Conservation (phyloP, 2,113 vertebrate genomes). For the Passer domesticus region DNA sequence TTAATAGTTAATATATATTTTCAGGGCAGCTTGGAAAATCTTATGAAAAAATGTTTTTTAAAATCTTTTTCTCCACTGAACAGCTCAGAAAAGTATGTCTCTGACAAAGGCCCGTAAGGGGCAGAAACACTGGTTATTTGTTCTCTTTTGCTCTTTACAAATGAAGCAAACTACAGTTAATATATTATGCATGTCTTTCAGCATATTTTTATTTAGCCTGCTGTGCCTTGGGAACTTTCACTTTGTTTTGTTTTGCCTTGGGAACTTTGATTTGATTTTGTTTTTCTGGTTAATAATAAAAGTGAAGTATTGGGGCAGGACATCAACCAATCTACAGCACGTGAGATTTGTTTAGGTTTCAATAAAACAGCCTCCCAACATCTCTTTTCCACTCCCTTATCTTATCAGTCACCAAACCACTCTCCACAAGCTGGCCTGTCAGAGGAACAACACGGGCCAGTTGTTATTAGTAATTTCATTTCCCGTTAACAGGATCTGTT, state of each 20-base stretch:
- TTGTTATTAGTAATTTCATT: slow-evolving; percentile 23
- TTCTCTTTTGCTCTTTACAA: slow-evolving; percentile 59
- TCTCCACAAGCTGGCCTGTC: slow-evolving; percentile 5
- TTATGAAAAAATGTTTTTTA: background rate
- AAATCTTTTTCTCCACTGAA: background rate
- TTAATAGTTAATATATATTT: background rate
- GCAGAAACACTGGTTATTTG: slow-evolving; percentile 38
- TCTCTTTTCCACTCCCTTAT: background rate
- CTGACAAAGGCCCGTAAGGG: background rate
- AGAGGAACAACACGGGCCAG: background rate
- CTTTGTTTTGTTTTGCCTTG: slow-evolving; percentile 30
- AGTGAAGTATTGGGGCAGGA: slow-evolving; percentile 12
- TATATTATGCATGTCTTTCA: slow-evolving; percentile 50
- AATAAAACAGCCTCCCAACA: background rate
- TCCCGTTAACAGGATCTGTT: background rate
- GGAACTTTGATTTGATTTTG: slow-evolving; percentile 41
- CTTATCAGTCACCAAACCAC: slow-evolving; percentile 5
- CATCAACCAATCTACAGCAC: background rate
- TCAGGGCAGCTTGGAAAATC: background rate
- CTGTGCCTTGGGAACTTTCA: slow-evolving; percentile 41
- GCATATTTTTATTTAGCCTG: slow-evolving; percentile 26
- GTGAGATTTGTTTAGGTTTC: background rate
- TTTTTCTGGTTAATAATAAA: slow-evolving; percentile 23
- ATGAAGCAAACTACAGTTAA: slow-evolving; percentile 61
- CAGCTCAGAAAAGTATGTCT: background rate